A percentile compares a stretch with the other conserved stretches of the same genome.
These are phyloP conservation scores for Ceraclea dissimilis DNA, from an alignment of 2,888 invertebrate genomes.

Conservation along the genomic window DNA sequence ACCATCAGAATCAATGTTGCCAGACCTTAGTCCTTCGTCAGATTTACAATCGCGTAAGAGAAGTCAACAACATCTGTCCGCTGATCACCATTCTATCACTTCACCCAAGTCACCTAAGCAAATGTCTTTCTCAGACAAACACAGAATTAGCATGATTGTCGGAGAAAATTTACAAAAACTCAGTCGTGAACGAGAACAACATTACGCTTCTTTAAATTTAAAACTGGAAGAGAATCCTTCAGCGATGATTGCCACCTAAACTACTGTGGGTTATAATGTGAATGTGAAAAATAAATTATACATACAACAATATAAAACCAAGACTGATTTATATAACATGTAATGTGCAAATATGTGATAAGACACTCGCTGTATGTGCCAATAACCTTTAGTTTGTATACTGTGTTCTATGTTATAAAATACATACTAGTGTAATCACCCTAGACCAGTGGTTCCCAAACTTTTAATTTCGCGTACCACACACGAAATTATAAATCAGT, in stretches of 20 bases:
- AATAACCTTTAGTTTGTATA: conserved; percentile 15
- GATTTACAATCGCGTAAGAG: conserved; percentile 16
- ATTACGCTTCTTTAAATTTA: conserved; percentile 32
- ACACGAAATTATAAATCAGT: too few species aligned
- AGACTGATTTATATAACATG: background rate
- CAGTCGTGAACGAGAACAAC: conserved; percentile 43
- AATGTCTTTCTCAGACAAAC: conserved; percentile 39
- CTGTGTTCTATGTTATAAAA: conserved; percentile 14
- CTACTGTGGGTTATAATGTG: background rate
- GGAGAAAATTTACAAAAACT: conserved; percentile 43
- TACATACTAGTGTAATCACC: conserved; percentile 3
- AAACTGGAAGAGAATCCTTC: conserved; percentile 15
- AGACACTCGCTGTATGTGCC: conserved; percentile 25
- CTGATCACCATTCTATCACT: background rate
- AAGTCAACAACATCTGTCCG: conserved; percentile 9
- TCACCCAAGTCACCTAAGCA: conserved; percentile 32
- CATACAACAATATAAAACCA: conserved; percentile 2
- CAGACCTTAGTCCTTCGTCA: background rate
- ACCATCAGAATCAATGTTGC: background rate
- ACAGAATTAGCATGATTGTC: conserved; percentile 47
- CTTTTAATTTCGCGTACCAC: too few species aligned
- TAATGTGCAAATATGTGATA: conserved; percentile 22
- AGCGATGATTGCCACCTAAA: conserved; percentile 10
- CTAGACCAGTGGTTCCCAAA: conserved; percentile 8
- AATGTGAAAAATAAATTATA: too few species aligned